phyloP scores from a whole-genome alignment of 2,797 vertebrate genomes.

The Picus viridis region DNA sequence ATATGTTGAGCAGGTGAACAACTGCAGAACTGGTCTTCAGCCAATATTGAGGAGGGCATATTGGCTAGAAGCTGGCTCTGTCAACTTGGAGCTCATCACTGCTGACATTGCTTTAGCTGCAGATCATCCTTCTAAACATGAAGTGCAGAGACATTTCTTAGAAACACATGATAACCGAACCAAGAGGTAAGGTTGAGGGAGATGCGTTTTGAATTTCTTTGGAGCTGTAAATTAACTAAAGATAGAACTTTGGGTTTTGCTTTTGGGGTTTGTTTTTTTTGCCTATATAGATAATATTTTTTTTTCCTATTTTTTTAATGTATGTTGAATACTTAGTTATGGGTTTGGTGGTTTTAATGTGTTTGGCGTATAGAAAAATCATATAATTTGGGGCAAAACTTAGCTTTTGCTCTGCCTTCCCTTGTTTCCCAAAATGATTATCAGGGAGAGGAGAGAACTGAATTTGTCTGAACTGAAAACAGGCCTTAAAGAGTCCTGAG shows the following conservation, averaged over 20 bases:
- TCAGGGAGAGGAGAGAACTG: neutral
- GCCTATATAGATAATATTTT: neutral
- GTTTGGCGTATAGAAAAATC: neutral
- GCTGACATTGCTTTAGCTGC: slow-evolving; percentile 94
- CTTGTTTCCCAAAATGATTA: neutral
- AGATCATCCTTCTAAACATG: slow-evolving; percentile 93
- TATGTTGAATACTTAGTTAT: neutral
- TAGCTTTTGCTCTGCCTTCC: neutral
- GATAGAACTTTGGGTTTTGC: neutral
- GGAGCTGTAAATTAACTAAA: neutral
- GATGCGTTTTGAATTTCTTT: neutral
- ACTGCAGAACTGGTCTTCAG: slow-evolving; percentile 83
- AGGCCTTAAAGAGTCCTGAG: neutral
- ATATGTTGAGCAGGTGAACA: slow-evolving; percentile 90
- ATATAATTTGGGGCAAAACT: neutral
- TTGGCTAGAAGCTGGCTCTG: slow-evolving; percentile 96
- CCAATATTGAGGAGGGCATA: slow-evolving; percentile 89
- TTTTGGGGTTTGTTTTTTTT: neutral
- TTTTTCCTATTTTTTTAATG: neutral
- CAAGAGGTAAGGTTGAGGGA: slow-evolving; percentile 84
- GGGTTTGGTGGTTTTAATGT: neutral
- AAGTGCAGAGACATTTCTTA: slow-evolving; percentile 93
- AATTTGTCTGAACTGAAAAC: neutral
- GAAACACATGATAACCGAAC: slow-evolving; percentile 91
- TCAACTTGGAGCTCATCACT: slow-evolving; percentile 92